Evolutionary conservation across 2,113 vertebrate genomes (phyloP).

Genomic region (Desmodus rotundus): DNA sequence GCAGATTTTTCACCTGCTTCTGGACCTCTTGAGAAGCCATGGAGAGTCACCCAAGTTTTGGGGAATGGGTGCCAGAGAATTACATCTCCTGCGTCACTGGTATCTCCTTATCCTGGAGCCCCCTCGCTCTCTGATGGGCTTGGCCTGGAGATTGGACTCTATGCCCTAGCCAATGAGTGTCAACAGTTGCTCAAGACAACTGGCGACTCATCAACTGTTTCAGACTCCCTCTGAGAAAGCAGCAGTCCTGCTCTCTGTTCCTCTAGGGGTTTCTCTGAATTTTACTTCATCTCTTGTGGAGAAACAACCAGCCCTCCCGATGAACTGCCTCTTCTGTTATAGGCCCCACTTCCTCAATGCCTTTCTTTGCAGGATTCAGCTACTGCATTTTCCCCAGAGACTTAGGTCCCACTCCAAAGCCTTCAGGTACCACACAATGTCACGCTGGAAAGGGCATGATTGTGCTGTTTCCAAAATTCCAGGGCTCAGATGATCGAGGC

Average conservation of each 20-base stretch:
- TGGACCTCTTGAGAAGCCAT: neutral
- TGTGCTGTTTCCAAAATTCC: neutral
- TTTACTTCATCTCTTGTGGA: neutral
- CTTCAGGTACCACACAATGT: neutral
- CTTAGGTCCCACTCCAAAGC: neutral
- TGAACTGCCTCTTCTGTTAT: neutral
- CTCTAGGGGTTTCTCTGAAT: neutral
- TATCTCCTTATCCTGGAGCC: neutral
- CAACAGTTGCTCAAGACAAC: neutral
- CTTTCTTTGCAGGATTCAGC: neutral
- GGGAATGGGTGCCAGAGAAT: neutral
- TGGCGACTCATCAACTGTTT: neutral
- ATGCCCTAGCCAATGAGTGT: neutral
- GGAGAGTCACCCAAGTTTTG: neutral
- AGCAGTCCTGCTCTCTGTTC: neutral
- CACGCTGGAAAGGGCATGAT: neutral
- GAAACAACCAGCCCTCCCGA: neutral
- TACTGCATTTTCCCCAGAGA: neutral
- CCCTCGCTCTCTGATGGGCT: neutral
- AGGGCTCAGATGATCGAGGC: neutral
- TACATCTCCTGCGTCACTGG: neutral
- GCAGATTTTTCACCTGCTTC: neutral
- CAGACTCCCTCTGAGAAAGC: neutral
- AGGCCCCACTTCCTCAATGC: neutral
- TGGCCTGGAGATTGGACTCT: neutral